Evolutionary conservation across 2,797 vertebrate species (phyloP), one percentile per base, ranked within the genome.

Genomic region (Labeo calbasu): DNA sequence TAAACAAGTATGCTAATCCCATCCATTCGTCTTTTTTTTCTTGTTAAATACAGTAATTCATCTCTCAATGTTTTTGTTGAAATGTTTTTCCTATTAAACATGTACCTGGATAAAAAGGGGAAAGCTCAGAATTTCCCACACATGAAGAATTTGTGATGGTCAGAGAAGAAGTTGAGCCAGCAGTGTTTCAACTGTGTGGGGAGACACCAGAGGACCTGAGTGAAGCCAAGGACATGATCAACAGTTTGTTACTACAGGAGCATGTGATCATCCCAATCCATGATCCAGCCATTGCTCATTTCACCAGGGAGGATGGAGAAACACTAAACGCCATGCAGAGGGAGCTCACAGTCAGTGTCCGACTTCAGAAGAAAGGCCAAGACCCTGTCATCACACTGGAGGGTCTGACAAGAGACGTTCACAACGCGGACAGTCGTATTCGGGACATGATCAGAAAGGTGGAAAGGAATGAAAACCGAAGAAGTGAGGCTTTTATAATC

Each of bases 181-280:
- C 85, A 0, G 88, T 91, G 25, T 95, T 99, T 88, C 93, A 96
- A 9, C 89, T 98, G 28, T 98, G 97, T 91, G 96, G 95, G 7
- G 91, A 94, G 84, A 94, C 82, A 61, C 1, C 40, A 23, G 23
- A 81, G 73, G 73, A 76, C 1, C 88, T 97, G 65, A 83, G 75
- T 4, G 50, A n/a, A 0, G 71, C 95, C 0, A 90, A 92, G 70
- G 83, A 79, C 0, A 93, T 89, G 91, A 87, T 98, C 21, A 69
- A 43, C 50, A 7, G 92, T 0, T 85, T 94, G 13, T 95, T 98
- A 53, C 1, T 89, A 82, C 85, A 86, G 0, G 96, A 98, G 77
- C 95, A 96, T 66, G 3, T n/a, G 2, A 23, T 89, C 79, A 89
- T 61, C 2, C 70, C 0, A 77, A 93, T 95, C 88, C 69, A 14